Evolutionary conservation across 2,888 invertebrate genomes (phyloP).

Genomic region (Pseudococcus viburni): DNA sequence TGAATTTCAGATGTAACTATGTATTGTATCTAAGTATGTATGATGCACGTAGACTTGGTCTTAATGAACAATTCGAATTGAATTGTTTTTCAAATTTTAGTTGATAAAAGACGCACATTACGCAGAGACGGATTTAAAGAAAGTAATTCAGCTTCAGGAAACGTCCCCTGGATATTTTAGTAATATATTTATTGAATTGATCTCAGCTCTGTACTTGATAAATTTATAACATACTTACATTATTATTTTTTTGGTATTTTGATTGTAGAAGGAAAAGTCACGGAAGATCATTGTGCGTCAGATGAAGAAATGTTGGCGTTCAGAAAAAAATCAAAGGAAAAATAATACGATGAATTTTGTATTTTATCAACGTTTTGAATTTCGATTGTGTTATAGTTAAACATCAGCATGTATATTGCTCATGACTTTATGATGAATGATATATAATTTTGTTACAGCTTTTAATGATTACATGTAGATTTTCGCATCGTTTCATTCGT

Average conservation of each 20-base stretch:
- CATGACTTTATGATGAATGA: not conserved
- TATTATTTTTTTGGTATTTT: not conserved
- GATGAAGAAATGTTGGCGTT: not conserved
- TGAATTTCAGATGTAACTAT: not conserved
- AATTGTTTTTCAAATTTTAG: constrained; percentile 26
- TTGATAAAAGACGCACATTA: constrained; percentile 20
- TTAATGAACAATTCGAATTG: no score
- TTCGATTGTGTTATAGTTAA: not conserved
- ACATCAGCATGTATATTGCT: not conserved
- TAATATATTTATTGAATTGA: not conserved
- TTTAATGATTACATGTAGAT: no score
- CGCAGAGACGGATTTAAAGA: constrained; percentile 47
- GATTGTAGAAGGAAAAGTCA: constrained; percentile 44
- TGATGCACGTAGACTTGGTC: no score
- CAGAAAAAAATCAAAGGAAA: constrained; percentile 4
- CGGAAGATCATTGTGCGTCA: constrained; percentile 20
- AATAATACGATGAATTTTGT: not conserved
- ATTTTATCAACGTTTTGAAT: not conserved
- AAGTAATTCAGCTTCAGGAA: constrained; percentile 44
- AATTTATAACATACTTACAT: not conserved
- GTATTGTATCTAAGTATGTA: no score
- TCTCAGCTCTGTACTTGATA: not conserved
- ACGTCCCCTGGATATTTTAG: constrained; percentile 41
- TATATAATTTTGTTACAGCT: no score
- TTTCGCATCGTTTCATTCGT: no score